phyloP scores from a whole-genome alignment of 1,140 invertebrate genomes.

The Neocloeon triangulifer region DNA sequence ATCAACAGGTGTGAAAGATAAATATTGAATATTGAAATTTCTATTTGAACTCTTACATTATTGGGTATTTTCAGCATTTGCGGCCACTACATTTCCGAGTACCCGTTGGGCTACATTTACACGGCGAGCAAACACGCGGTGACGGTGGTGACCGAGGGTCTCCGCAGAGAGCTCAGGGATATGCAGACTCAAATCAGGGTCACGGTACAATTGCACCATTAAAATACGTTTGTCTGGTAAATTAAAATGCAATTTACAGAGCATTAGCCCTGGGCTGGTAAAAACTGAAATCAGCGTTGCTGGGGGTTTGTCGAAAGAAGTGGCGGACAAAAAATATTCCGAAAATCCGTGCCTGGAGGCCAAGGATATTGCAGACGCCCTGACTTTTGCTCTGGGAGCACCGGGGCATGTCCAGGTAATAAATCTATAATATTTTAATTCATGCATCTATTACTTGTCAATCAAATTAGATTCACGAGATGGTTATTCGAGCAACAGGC shows the following conservation, averaged over 20 bases:
- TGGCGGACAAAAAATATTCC: slow-evolving; percentile 8
- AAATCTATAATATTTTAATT: too few species aligned
- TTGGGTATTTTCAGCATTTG: too few species aligned
- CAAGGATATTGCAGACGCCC: slow-evolving; percentile 25
- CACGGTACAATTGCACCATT: slow-evolving; percentile 22
- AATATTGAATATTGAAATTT: too few species aligned
- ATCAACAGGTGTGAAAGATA: slow-evolving; percentile 43
- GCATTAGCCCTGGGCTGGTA: slow-evolving; percentile 31
- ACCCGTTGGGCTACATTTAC: slow-evolving; percentile 11
- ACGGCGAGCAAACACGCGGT: slow-evolving; percentile 40
- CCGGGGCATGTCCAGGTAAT: slow-evolving; percentile 24
- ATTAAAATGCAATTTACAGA: slow-evolving; percentile 15
- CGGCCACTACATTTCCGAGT: background rate
- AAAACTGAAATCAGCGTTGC: slow-evolving; percentile 24
- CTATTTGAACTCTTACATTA: too few species aligned
- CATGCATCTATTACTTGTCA: too few species aligned
- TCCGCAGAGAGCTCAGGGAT: slow-evolving; percentile 34
- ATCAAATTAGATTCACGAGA: too few species aligned
- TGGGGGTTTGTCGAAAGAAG: slow-evolving; percentile 1
- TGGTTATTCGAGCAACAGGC: too few species aligned
- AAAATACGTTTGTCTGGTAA: background rate
- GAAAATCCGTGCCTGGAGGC: slow-evolving; percentile 13
- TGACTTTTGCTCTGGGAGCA: slow-evolving; percentile 23
- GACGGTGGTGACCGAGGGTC: slow-evolving; percentile 33
- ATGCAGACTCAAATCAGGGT: slow-evolving; percentile 34